Conservation (phyloP, 2,888 invertebrate species). For the Gymnocheta viridis region DNA sequence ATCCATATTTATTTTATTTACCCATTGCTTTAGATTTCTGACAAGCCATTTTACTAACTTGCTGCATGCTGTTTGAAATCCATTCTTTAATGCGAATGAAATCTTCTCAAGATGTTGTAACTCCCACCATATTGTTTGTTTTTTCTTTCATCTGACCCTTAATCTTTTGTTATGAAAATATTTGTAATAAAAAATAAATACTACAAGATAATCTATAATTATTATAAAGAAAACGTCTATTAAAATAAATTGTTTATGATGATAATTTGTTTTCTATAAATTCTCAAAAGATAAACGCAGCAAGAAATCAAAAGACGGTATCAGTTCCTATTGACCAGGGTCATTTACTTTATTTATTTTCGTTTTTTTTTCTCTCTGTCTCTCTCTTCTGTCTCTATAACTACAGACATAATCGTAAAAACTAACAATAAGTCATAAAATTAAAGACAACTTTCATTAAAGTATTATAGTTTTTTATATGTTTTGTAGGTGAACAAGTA, state of each 20-base stretch:
- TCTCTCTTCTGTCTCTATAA: constrained; percentile 12
- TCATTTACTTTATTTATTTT: constrained; percentile 24
- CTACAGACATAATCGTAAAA: constrained; percentile 26
- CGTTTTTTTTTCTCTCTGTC: background rate
- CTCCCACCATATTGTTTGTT: constrained; percentile 19
- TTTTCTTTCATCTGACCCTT: constrained; percentile 19
- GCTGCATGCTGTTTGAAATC: background rate
- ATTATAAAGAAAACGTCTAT: constrained; percentile 22
- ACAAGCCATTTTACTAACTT: background rate
- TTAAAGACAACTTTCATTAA: constrained; percentile 67
- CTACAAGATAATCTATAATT: constrained; percentile 30
- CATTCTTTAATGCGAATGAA: background rate
- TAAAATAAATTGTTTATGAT: constrained; percentile 52
- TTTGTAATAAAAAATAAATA: constrained; percentile 12
- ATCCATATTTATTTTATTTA: background rate
- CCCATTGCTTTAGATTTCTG: no score
- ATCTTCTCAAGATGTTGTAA: background rate
- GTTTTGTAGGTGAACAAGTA: constrained; percentile 57
- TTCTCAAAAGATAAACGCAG: constrained; percentile 32
- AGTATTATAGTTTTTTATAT: constrained; percentile 25
- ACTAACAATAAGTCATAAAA: constrained; percentile 45
- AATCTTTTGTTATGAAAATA: constrained; percentile 45
- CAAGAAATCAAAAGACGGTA: background rate
- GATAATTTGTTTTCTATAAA: constrained; percentile 24
- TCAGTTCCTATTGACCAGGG: constrained; percentile 64